Percentiles rank a stretch among this genome's conserved stretches.
These are phyloP conservation scores for Ormyrus labotus DNA, from an alignment of 2,888 invertebrate species.

Conservation along the genomic window DNA sequence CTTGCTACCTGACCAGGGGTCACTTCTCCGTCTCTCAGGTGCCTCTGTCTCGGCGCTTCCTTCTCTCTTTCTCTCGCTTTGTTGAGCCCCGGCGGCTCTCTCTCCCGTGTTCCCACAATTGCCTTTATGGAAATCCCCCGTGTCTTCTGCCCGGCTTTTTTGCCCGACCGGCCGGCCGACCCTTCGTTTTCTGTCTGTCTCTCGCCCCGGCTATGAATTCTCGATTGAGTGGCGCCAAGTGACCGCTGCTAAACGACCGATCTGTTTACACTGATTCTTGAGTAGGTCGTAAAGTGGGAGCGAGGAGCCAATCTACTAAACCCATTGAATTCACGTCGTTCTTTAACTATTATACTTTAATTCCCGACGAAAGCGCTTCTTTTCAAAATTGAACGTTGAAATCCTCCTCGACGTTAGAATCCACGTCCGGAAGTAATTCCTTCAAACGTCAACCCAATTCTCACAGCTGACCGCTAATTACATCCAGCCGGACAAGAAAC, in stretches of 20 bases:
- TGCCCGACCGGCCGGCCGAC: not conserved
- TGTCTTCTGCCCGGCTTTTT: not conserved
- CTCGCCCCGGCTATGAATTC: constrained; percentile 68
- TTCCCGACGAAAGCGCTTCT: too few relatives aligned
- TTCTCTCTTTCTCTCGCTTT: constrained; percentile 56
- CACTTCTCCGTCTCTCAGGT: constrained; percentile 69
- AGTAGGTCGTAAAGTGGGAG: not conserved
- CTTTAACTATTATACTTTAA: too few relatives aligned
- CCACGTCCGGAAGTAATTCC: too few relatives aligned
- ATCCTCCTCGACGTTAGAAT: too few relatives aligned
- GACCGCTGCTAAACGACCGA: constrained; percentile 28
- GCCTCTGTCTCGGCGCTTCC: constrained; percentile 61
- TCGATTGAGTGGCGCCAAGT: constrained; percentile 43
- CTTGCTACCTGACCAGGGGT: constrained; percentile 75
- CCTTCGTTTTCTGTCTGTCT: too few relatives aligned
- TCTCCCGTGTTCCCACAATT: not conserved
- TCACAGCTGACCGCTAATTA: too few relatives aligned
- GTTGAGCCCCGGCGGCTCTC: not conserved
- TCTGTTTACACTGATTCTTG: constrained; percentile 42
- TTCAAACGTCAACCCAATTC: too few relatives aligned
- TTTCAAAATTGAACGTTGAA: too few relatives aligned
- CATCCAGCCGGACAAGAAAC: too few relatives aligned
- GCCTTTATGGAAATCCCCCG: not conserved
- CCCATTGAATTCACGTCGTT: too few relatives aligned
- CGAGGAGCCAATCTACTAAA: too few relatives aligned